Base-by-base conservation (phyloP, 2,797 vertebrate genomes). In the Sebastes variabilis region DNA sequence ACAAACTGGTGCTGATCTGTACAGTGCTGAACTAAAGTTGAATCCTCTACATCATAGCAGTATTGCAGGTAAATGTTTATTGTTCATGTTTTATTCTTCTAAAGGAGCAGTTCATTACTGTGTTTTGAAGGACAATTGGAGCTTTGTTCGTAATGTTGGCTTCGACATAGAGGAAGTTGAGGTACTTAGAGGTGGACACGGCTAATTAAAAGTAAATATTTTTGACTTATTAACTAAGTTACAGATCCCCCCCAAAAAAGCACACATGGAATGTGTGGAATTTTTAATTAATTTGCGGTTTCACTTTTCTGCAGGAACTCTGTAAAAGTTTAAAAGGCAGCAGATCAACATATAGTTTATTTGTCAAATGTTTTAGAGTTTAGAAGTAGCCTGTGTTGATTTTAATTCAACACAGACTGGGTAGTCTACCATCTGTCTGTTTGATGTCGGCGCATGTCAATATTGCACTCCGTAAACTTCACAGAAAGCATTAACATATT, bases 141-240 rank as follows among this genome's bases (percentile, higher is more conserved):
- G 22, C 54, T 61, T 72, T 65, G 36, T 66, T 34, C 62, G 5
- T 5, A 20, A 12, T 58, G 38, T 38, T 72, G 66, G 59, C 70
- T 59, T 10, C 27, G 22, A 71, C 77, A 58, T 55, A 16, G 75
- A 75, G 20, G 66, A 61, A 8, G 34, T 4, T 13, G 29, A 60
- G 34, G n/a, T 71, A 36, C 32, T 80, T 42, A 30, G 60, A 88
- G 77, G 29, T 80, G 66, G 69, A 49, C 67, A 25, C 20, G 54
- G 68, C 34, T 85, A 84, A 87, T 88, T 84, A 81, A 89, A 88
- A 87, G 76, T 69, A 77, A 90, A 87, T 79, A 83, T 81, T 79
- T 25, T 62, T 22, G 54, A 66, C 38, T 71, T 34, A 68, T 71
- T 72, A 46, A 13, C 22, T 9, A 9, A 46, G 55, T 72, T 22